Evolutionary conservation across 2,113 vertebrate genomes (phyloP).

Genomic region (Puntigrus tetrazona): DNA sequence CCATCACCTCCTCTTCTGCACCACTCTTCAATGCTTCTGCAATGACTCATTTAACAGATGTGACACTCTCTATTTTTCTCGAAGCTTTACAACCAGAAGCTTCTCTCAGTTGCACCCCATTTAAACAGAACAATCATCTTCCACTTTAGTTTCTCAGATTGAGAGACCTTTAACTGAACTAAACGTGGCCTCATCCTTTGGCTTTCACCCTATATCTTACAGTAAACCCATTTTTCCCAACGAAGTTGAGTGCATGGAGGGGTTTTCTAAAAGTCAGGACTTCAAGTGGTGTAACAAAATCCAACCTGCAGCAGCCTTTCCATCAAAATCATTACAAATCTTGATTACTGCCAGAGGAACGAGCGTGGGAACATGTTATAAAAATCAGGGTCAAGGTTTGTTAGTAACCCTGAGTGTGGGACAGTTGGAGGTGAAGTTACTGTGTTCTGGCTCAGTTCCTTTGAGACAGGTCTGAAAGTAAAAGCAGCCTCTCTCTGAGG

Average conservation of each 20-base stretch:
- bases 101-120: not conserved
- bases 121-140: not conserved
- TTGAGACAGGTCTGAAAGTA: conserved; percentile 43
- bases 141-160: not conserved
- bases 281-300: conserved; percentile 2
- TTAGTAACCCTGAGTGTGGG: conserved; percentile 27
- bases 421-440: conserved; percentile 25
- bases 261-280: not conserved
- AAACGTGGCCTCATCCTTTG: not conserved
- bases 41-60: not conserved
- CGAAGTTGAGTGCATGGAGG: not conserved
- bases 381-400: conserved; percentile 30
- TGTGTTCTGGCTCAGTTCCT: conserved; percentile 44
- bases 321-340: not conserved
- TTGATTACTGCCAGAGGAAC: not conserved
- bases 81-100: not conserved
- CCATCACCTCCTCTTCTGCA: not conserved
- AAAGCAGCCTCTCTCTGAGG: conserved; percentile 26
- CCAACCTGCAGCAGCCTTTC: not conserved
- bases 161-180: not conserved
- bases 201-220: not conserved
- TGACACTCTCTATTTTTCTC: not conserved
- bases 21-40: not conserved
- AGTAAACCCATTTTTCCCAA: not conserved
- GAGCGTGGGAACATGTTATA: not conserved